Percentiles rank a stretch among this genome's conserved stretches.
Evolutionary conservation across 2,888 invertebrate species (phyloP).

Genomic region (Neoscelio sp.): DNA sequence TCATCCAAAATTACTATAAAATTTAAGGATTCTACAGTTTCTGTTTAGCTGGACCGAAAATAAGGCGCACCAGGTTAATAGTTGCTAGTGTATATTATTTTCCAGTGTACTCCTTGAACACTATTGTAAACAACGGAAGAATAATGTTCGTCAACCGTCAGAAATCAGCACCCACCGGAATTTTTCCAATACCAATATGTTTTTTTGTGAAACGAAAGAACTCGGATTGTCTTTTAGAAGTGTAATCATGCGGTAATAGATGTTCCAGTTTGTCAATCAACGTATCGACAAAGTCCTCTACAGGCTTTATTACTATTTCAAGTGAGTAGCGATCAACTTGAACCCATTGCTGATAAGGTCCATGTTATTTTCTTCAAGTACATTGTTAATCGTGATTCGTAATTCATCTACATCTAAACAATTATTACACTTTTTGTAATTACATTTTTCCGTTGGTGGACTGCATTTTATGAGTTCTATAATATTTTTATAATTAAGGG

Average conservation of each 20-base stretch:
- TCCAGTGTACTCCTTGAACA: background rate
- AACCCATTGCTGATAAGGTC: too few relatives aligned
- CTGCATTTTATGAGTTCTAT: too few relatives aligned
- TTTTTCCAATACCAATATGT: background rate
- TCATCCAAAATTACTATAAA: background rate
- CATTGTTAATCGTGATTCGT: too few relatives aligned
- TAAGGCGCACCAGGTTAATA: too few relatives aligned
- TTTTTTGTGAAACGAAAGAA: background rate
- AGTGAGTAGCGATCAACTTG: background rate
- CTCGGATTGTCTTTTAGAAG: background rate
- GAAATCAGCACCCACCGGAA: background rate
- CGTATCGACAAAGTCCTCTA: background rate
- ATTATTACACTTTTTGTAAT: too few relatives aligned
- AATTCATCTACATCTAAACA: too few relatives aligned
- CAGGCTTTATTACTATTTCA: background rate
- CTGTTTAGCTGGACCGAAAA: too few relatives aligned
- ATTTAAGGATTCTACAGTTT: background rate
- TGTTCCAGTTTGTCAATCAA: background rate
- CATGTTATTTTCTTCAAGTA: too few relatives aligned
- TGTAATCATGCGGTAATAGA: background rate
- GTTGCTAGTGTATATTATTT: too few relatives aligned
- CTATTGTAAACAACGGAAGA: too few relatives aligned
- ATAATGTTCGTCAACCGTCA: background rate
- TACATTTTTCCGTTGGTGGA: too few relatives aligned
- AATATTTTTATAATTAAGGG: too few relatives aligned